Base-by-base conservation (phyloP, 2,888 invertebrate genomes). In the Morinoia aosen region DNA sequence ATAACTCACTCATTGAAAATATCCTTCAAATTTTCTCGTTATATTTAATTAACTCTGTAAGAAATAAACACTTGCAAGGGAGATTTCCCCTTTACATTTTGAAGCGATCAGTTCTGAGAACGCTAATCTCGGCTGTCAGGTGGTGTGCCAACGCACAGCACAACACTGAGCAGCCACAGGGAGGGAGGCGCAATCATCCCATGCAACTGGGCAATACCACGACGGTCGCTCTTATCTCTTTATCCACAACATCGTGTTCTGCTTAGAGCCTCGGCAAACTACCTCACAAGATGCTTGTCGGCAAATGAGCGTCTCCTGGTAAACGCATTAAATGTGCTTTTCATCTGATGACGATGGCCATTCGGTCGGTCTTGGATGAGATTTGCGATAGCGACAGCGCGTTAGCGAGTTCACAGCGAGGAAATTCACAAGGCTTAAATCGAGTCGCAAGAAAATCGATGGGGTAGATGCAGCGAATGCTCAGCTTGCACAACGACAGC, bases 241-340 rank as follows among this genome's bases (percentile, higher is more conserved):
- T 57, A 93, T 93, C 93, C 93, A n/a, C 57, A 93, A 57, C 93
- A 93, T 93, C 93, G 93, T 93, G 93, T 93, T 93, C 93, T 93
- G 48, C 93, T 93, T 93, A 93, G 58, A 33, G 57, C 48, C 56
- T 57, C n/a, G 16, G 33, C 56, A 93, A 93, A 93, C 93, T 48
- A 48, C 57, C 93, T 33, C 93, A 93, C 57, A 93, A 57, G 93
- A 56, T 93, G 93, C 57, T 57, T 93, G 93, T 10, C 57, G 58
- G 39, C 48, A 57, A 56, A 56, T 56, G 33, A 57, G 57, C 56
- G 93, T 76, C 93, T 39, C 93, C 57, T 93, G 93, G 57, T 93
- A 57, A 93, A 93, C 57, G 57, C 93, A 93, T 93, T 93, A 93
- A 93, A 56, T 48, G 93, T 93, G 48, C n/a, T 48, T 90, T 90